Percentiles rank a stretch among this genome's conserved stretches.
Evolutionary conservation across 2,797 vertebrate species (phyloP).

Genomic region (Poecilia velifera): DNA sequence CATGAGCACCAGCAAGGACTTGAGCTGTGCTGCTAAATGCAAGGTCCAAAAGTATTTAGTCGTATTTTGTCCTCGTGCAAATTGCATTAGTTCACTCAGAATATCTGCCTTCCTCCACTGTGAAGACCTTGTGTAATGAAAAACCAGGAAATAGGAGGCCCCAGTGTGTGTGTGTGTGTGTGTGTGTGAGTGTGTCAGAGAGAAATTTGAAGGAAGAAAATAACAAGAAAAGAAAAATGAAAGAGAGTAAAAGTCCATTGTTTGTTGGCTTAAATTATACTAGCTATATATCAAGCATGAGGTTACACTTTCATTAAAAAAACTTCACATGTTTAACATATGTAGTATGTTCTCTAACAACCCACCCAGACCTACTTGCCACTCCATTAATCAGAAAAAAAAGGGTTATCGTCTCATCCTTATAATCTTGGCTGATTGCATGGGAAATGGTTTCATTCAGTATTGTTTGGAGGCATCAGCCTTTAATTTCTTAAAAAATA

Average conservation of each 20-base stretch:
- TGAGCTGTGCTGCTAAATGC: constrained; percentile 60
- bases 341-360: neutral
- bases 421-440: neutral
- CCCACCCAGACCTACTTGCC: neutral
- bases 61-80: constrained; percentile 49
- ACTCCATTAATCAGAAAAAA: neutral
- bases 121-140: constrained; percentile 54
- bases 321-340: neutral
- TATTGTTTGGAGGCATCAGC: neutral
- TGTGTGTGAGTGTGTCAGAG: constrained; percentile 11
- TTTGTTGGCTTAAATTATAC: neutral
- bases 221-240: neutral
- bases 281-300: neutral
- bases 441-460: neutral
- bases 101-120: constrained; percentile 53
- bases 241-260: neutral
- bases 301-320: neutral
- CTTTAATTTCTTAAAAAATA: neutral
- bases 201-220: neutral
- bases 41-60: constrained; percentile 49
- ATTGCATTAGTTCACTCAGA: constrained; percentile 58
- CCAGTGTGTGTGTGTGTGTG: neutral
- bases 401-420: neutral
- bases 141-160: constrained; percentile 48
- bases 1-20: constrained; percentile 33